Conservation (phyloP, 2,113 vertebrate genomes). For the Pterocles orientalis region DNA sequence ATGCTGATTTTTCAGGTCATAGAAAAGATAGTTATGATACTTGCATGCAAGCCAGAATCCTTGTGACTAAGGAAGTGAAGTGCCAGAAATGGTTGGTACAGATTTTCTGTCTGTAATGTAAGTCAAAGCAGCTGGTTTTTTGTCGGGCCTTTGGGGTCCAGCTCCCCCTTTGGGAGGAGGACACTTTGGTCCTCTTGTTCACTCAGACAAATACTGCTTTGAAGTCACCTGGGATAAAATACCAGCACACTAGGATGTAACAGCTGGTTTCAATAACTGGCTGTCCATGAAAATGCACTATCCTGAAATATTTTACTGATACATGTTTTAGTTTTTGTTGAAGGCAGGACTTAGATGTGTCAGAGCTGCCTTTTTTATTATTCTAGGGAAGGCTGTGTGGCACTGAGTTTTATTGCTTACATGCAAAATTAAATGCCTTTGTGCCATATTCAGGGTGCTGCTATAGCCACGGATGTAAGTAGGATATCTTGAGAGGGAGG, state of each 20-base stretch:
- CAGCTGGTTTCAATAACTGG: background rate
- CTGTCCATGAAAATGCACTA: background rate
- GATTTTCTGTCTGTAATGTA: background rate
- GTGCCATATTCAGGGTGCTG: background rate
- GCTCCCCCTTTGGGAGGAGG: background rate
- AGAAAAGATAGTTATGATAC: background rate
- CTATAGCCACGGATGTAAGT: background rate
- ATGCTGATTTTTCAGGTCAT: background rate
- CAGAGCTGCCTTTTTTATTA: background rate
- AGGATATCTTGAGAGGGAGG: background rate
- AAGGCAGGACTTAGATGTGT: background rate
- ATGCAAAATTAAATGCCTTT: background rate
- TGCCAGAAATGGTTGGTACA: background rate
- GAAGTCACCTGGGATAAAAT: background rate
- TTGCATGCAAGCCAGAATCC: background rate
- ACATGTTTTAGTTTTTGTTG: background rate
- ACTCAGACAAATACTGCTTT: background rate
- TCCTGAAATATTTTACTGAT: background rate
- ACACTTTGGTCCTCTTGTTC: background rate
- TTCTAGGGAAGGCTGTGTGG: background rate
- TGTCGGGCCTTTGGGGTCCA: background rate
- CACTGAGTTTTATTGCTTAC: background rate
- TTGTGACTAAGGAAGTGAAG: background rate
- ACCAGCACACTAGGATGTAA: background rate
- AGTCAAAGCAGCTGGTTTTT: background rate